Conservation (phyloP, 2,113 vertebrate genomes). For the Microtus pennsylvanicus region DNA sequence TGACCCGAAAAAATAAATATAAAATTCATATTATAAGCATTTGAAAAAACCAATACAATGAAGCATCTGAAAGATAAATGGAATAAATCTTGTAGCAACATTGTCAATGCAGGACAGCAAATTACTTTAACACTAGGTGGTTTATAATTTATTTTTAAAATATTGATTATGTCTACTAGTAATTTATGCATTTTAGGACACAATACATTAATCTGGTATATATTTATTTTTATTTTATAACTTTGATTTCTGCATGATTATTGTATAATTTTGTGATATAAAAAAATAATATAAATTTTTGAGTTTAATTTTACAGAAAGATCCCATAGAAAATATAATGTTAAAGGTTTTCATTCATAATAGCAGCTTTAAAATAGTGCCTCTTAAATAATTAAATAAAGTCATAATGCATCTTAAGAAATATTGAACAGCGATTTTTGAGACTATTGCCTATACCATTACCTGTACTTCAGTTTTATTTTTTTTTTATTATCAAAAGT, state of each 20-base stretch:
- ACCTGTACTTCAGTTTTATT: too few species aligned
- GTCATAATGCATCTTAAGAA: neutral
- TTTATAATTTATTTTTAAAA: constrained; percentile 6
- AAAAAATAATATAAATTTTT: neutral
- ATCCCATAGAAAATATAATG: neutral
- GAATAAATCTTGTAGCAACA: neutral
- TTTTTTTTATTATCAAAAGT: neutral
- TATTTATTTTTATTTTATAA: neutral
- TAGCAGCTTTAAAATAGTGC: neutral
- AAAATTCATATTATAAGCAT: neutral
- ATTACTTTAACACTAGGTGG: neutral
- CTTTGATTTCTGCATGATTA: neutral
- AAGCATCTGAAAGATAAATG: neutral
- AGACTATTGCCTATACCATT: neutral
- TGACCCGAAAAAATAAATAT: neutral
- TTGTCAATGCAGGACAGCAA: neutral
- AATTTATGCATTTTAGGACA: neutral
- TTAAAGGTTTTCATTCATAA: neutral
- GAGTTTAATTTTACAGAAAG: neutral
- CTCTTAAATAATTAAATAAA: neutral
- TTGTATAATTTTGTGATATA: neutral
- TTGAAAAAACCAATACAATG: neutral
- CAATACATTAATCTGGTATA: neutral
- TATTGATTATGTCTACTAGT: neutral
- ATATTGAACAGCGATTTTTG: neutral